Evolutionary conservation across 2,113 vertebrate genomes (phyloP), one percentile per base, ranked within the genome.

Genomic region (Zosterops pallidus): DNA sequence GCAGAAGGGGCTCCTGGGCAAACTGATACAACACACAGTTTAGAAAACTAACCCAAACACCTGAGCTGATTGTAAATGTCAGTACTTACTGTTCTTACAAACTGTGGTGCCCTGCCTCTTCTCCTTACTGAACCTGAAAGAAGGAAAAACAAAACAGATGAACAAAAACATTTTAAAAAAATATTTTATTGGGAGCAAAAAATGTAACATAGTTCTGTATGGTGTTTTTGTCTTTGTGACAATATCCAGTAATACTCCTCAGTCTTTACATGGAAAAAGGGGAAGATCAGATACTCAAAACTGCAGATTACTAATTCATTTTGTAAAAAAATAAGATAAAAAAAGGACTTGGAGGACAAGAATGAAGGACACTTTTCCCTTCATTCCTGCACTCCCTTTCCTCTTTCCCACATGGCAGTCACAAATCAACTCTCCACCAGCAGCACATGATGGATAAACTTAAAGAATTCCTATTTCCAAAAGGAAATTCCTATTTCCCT

Each of bases 21-120:
- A 91, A 94, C n/a, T 72, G 28, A 41, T 52, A 56, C 9, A 46
- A 35, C 8, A 67, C 3, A 25, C 0, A 75, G 17, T 11, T 47
- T 25, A 63, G 14, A 69, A 88, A 86, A 63, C 3, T 4, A 59
- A 37, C 37, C n/a, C n/a, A 41, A 65, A 85, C 20, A 64, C 8
- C 8, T 3, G 5, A 76, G 8, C 29, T 63, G 75, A 37, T 6
- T 44, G 50, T 5, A 68, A 67, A 68, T 56, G 80, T 67, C 41
- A 39, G 15, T 69, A 90, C 94, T 97, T 94, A 97, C 97, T 79
- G 91, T 11, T 97, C 97, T 98, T 89, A 14, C 59, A 12, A 85
- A 52, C 37, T 90, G 39, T 9, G 52, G 13, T 55, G 91, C 75
- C 83, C 74, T 96, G 31, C 71, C 92, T 35, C 76, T 65, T 96